Conservation (phyloP, 2,113 vertebrate genomes). For the Rhadina sibilatrix region DNA sequence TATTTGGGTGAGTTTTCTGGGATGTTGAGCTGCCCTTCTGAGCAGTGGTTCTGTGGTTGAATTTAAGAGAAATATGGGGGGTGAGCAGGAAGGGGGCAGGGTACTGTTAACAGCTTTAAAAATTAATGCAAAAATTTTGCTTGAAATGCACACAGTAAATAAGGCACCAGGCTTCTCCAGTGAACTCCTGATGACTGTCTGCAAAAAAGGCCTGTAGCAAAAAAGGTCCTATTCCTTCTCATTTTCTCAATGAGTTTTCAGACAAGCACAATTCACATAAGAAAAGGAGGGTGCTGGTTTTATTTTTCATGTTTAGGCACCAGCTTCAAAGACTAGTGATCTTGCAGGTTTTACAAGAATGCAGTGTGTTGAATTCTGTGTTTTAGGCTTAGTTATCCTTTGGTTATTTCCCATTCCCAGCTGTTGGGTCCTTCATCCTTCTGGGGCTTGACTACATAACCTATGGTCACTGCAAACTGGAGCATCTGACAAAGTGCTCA, state of each 20-base stretch:
- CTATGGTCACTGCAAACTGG: neutral
- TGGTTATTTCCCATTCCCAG: neutral
- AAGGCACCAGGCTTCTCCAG: neutral
- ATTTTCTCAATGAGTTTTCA: neutral
- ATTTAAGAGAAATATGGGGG: neutral
- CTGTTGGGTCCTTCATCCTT: neutral
- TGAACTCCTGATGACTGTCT: neutral
- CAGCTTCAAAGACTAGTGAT: neutral
- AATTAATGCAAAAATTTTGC: neutral
- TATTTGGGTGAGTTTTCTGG: neutral
- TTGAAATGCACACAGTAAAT: neutral
- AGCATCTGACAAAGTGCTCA: neutral
- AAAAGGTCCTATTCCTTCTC: neutral
- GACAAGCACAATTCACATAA: neutral
- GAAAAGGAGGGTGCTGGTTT: neutral
- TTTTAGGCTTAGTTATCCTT: neutral
- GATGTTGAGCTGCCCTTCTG: neutral
- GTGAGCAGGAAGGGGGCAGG: neutral
- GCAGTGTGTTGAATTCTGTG: neutral
- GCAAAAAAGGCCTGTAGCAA: neutral
- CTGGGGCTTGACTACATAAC: neutral
- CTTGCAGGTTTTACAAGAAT: neutral
- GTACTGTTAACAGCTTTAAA: neutral
- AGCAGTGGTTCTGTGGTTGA: neutral
- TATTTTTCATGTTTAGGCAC: neutral